Percentiles rank a stretch among this genome's conserved stretches.
Conservation (phyloP, 1,140 invertebrate genomes). For the Frieseomelitta varia region DNA sequence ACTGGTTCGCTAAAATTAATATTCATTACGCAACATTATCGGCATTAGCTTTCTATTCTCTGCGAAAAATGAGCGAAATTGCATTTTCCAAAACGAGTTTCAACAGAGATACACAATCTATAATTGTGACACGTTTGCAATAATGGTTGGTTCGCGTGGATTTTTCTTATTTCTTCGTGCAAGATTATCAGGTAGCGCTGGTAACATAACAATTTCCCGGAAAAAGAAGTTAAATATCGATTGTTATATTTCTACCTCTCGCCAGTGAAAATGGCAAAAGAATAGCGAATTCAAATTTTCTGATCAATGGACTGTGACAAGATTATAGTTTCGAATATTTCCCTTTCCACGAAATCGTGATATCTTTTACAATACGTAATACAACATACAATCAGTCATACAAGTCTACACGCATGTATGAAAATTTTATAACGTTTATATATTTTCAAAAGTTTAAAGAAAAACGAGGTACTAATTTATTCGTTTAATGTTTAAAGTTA, state of each 20-base stretch:
- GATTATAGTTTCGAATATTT: neutral
- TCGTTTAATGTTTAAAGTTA: too few relatives aligned
- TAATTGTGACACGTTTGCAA: neutral
- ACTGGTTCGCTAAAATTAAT: neutral
- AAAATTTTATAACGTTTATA: too few relatives aligned
- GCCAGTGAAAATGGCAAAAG: neutral
- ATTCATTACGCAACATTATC: neutral
- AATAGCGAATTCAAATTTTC: neutral
- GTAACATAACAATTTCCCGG: neutral
- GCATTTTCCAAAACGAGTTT: neutral
- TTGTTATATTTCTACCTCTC: neutral
- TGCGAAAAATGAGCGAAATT: neutral
- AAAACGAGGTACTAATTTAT: too few relatives aligned
- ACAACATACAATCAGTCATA: too few relatives aligned
- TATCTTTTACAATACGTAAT: too few relatives aligned
- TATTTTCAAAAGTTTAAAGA: too few relatives aligned
- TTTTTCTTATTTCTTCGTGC: neutral
- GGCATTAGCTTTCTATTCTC: neutral
- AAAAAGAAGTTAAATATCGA: neutral
- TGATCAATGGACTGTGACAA: conserved; percentile 4
- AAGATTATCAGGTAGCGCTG: neutral
- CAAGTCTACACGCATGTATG: too few relatives aligned
- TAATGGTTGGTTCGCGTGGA: neutral
- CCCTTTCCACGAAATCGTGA: neutral
- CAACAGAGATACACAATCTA: neutral